These are phyloP conservation scores for Bombus consobrinus DNA, from an alignment of 1,140 invertebrate genomes.

Conservation along the genomic window DNA sequence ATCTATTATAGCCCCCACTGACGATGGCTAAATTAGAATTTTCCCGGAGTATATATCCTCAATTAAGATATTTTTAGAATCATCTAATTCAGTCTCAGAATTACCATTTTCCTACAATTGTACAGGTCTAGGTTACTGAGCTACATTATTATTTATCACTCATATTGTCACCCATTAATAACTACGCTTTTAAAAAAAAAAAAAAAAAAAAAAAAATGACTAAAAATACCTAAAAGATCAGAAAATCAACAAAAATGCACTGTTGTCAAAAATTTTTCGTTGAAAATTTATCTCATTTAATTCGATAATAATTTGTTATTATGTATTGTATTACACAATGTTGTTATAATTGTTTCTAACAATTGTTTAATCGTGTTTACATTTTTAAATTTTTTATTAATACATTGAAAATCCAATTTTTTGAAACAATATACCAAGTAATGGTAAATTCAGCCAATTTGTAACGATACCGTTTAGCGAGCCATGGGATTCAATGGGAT, in stretches of 20 bases:
- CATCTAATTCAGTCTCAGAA: background rate
- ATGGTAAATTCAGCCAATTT: background rate
- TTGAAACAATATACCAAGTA: background rate
- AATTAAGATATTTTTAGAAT: background rate
- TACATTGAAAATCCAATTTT: background rate
- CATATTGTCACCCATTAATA: background rate
- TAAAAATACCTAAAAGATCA: no score
- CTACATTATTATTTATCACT: background rate
- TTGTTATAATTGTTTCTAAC: background rate
- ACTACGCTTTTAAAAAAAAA: no score
- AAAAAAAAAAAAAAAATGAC: no score
- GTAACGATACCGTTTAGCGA: background rate
- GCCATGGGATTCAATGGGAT: background rate
- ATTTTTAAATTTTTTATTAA: background rate
- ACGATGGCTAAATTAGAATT: background rate
- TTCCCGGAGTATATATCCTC: background rate
- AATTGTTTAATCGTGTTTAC: background rate
- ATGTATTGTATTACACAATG: background rate
- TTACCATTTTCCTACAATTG: slow-evolving; percentile 1
- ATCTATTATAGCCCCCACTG: background rate
- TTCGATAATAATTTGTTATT: background rate
- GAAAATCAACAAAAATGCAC: no score
- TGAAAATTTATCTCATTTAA: no score
- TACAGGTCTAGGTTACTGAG: background rate
- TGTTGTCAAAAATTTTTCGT: no score